Percentiles rank a stretch among this genome's conserved stretches.
These are phyloP conservation scores for Tribolium freemani DNA, from an alignment of 2,888 invertebrate species.

Conservation along the genomic window DNA sequence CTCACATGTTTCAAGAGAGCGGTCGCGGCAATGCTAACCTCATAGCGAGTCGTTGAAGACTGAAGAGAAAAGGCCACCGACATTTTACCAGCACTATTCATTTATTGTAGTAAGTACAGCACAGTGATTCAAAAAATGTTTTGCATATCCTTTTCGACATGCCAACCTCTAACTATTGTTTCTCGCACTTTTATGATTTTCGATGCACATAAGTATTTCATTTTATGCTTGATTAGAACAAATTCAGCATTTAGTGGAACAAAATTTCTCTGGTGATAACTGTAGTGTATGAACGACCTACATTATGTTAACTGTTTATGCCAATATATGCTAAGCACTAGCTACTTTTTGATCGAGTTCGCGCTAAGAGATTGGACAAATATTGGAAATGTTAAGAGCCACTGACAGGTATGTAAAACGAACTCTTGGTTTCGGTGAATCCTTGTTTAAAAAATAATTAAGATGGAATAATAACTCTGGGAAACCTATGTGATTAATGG, in stretches of 20 bases:
- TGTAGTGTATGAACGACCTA: constrained; percentile 16
- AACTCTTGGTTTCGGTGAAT: background rate
- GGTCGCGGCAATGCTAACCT: constrained; percentile 34
- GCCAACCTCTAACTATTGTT: background rate
- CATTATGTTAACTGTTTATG: constrained; percentile 27
- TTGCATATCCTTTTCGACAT: constrained; percentile 12
- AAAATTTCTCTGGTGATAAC: constrained; percentile 16
- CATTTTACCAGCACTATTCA: constrained; percentile 41
- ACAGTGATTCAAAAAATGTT: constrained; percentile 33
- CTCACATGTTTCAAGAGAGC: constrained; percentile 16
- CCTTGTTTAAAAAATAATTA: constrained; percentile 3
- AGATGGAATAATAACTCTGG: background rate
- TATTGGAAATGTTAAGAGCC: constrained; percentile 20
- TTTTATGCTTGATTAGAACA: background rate
- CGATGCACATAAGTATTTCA: background rate
- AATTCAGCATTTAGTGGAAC: background rate
- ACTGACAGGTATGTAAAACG: background rate
- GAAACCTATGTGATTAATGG: background rate
- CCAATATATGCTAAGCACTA: constrained; percentile 9
- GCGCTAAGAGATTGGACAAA: constrained; percentile 3
- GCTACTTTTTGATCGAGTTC: background rate
- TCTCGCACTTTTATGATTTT: background rate
- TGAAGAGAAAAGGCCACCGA: constrained; percentile 44
- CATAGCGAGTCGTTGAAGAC: constrained; percentile 42
- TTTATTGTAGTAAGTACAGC: constrained; percentile 30